These are phyloP conservation scores for Pangasius djambal DNA, from an alignment of 2,797 vertebrate genomes.

Conservation along the genomic window DNA sequence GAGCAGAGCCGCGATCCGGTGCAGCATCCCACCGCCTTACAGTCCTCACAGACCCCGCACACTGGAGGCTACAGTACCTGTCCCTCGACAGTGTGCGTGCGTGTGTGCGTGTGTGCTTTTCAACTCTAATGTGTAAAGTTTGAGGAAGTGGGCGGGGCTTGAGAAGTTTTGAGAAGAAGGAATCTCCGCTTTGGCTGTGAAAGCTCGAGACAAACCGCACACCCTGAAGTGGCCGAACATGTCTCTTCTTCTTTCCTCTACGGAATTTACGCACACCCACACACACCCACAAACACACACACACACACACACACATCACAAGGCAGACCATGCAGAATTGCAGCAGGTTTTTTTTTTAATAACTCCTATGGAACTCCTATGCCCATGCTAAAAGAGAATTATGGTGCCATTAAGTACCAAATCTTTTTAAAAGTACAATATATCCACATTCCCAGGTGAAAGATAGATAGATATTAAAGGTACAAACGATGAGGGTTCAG, in stretches of 20 bases:
- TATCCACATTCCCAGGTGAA: not conserved
- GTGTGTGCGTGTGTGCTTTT: not conserved
- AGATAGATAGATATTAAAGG: not conserved
- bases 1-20: not conserved
- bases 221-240: not conserved
- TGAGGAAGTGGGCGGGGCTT: slow-evolving; percentile 30
- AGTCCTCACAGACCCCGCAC: not conserved
- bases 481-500: not conserved
- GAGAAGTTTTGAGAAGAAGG: slow-evolving; percentile 2
- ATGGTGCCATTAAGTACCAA: not conserved
- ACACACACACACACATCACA: not conserved
- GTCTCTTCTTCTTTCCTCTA: not conserved
- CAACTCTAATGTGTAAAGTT: not conserved
- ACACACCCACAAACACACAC: not conserved
- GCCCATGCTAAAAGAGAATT: not conserved
- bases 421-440: not conserved
- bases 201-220: not conserved
- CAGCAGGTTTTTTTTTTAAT: not conserved
- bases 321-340: not conserved
- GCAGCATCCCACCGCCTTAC: not conserved
- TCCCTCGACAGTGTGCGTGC: not conserved
- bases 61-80: too few species aligned
- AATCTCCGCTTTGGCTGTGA: not conserved
- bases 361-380: not conserved
- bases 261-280: not conserved